Percentiles rank a stretch among this genome's conserved stretches.
Conservation (phyloP, 2,113 vertebrate species). For the Steatornis caripensis region DNA sequence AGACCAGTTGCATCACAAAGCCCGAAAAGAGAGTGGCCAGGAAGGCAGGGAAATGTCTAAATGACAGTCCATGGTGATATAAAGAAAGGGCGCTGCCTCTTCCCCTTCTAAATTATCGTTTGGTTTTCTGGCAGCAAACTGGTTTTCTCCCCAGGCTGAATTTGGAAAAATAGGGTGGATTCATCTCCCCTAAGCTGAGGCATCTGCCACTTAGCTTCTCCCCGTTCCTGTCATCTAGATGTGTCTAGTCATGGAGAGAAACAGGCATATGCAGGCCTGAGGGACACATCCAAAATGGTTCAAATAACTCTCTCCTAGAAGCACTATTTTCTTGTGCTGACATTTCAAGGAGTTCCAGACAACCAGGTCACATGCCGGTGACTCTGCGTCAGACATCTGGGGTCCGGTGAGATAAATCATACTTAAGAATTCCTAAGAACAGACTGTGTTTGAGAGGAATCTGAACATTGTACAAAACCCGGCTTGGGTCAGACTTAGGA, state of each 20-base stretch:
- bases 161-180: background rate
- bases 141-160: background rate
- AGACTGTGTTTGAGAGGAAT: constrained; percentile 10
- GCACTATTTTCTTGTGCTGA: background rate
- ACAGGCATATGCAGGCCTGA: background rate
- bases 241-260: background rate
- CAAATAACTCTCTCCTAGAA: background rate
- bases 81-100: background rate
- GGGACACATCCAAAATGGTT: background rate
- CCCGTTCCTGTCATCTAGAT: background rate
- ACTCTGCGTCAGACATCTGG: background rate
- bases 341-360: background rate
- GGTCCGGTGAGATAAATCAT: background rate
- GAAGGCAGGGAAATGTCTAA: background rate
- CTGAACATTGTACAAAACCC: constrained; percentile 72
- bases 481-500: constrained; percentile 71
- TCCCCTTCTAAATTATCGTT: background rate
- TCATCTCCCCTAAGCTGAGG: background rate
- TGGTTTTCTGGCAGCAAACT: background rate
- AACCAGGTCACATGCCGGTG: background rate
- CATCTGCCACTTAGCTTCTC: background rate
- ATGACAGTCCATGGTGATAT: background rate
- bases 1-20: background rate
- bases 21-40: background rate
- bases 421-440: background rate